These are phyloP conservation scores for Pollimyrus isidori DNA, from an alignment of 2,113 vertebrate genomes.

Conservation along the genomic window DNA sequence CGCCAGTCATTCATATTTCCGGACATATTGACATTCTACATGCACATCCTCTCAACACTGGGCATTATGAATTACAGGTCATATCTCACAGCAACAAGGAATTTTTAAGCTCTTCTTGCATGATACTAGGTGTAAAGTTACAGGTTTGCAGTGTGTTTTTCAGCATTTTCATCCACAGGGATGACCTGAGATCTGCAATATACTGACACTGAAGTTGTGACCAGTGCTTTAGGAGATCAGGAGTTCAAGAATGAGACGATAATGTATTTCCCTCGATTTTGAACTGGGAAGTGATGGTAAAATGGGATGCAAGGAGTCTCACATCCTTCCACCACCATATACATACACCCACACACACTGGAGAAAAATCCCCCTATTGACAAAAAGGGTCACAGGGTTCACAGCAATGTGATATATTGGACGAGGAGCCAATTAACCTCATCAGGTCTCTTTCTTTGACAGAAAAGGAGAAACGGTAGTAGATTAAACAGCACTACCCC, in stretches of 20 bases:
- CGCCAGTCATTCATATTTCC: neutral
- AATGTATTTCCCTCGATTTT: neutral
- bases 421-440: conserved; percentile 80
- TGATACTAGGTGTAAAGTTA: neutral
- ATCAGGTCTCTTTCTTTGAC: conserved; percentile 71
- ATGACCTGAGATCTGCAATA: neutral
- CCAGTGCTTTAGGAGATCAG: neutral
- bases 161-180: neutral
- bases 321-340: conserved; percentile 34
- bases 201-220: neutral
- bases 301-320: conserved; percentile 2
- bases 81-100: neutral
- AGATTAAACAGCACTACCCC: conserved; percentile 62
- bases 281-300: neutral
- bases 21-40: neutral
- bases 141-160: neutral
- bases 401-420: conserved; percentile 79
- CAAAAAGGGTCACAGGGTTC: conserved; percentile 76
- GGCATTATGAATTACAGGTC: conserved; percentile 8
- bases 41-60: neutral
- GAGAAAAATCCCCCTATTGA: conserved; percentile 70
- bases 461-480: conserved; percentile 65
- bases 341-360: conserved; percentile 52
- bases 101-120: neutral
- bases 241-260: neutral